Evolutionary conservation across 2,113 vertebrate genomes (phyloP), one percentile per base, ranked within the genome.

Genomic region (Sus scrofa): DNA sequence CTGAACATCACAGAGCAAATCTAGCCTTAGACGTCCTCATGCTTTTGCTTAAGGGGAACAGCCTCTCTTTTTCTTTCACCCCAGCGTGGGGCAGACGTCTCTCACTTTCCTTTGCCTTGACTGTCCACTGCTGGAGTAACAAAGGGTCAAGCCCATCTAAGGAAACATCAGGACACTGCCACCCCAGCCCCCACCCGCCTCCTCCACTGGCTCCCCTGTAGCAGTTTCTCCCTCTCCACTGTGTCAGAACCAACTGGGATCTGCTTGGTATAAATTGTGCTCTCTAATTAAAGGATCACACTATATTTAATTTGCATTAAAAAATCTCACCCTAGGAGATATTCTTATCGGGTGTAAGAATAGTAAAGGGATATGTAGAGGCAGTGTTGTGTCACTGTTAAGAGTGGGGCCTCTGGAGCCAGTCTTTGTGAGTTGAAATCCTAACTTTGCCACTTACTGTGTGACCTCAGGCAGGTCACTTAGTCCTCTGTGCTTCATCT

Each of bases 231-330:
- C 26, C 54, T 83, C 70, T 77, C 30, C 30, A 70, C 30, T 58
- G 13, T 79, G 39, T 73, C 63, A 27, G 56, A 86, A 79, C 78
- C 89, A 67, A 30, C 67, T 34, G 6, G 70, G 84, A 91, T 92
- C 68, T 83, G 83, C 89, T 91, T 60, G 39, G 77, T 58, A 44
- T 91, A 94, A 93, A 94, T 60, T 81, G 77, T 86, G 50, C 86
- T 95, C 60, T 93, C 84, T 95, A 96, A 97, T 97, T 79, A 96
- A 96, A 93, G 77, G 90, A 92, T 94, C 95, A 85, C 65, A 84
- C 92, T 95, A 56, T 97, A 92, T 85, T 96, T 96, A 96, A 97
- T 94, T 96, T 96, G 50, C 63, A 92, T 75, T 96, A 93, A 14
- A 83, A 93, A 96, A 93, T 89, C 34, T 73, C 30, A 93, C 82